phyloP scores from a whole-genome alignment of 2,113 vertebrate species.

The Hipposideros armiger region DNA sequence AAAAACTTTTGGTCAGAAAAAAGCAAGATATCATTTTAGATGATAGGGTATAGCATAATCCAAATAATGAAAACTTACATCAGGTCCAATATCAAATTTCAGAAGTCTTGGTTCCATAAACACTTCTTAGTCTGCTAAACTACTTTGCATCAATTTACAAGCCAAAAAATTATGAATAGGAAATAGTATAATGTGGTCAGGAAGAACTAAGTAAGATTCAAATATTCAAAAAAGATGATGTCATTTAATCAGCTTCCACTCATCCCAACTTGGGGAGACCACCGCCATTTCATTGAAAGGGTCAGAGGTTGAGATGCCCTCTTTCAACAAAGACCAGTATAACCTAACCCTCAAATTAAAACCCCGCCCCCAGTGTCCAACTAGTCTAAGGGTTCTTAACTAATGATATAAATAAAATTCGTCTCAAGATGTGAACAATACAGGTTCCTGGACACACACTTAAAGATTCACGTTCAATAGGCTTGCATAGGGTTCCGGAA shows the following conservation, averaged over 20 bases:
- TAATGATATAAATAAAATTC: not conserved
- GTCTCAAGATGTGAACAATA: constrained; percentile 34
- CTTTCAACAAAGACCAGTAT: not conserved
- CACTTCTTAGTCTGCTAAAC: constrained; percentile 41
- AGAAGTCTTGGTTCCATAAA: not conserved
- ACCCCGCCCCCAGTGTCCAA: not conserved
- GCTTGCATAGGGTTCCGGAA: not conserved
- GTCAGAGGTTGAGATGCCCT: not conserved
- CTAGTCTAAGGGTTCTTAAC: not conserved
- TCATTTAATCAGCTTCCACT: constrained; percentile 15
- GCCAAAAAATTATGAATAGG: constrained; percentile 14
- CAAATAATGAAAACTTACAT: not conserved
- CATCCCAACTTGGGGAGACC: not conserved
- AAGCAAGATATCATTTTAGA: not conserved
- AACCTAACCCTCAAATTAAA: not conserved
- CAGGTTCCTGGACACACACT: not conserved
- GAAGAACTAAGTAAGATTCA: not conserved
- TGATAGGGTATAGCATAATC: not conserved
- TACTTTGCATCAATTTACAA: not conserved
- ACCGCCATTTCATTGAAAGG: not conserved
- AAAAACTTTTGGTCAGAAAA: not conserved
- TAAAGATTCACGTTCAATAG: not conserved
- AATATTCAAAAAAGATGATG: constrained; percentile 10
- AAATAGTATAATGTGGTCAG: not conserved
- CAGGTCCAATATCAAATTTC: not conserved